Base-by-base conservation (phyloP, 2,113 vertebrate genomes). In the Cepphus grylle region DNA sequence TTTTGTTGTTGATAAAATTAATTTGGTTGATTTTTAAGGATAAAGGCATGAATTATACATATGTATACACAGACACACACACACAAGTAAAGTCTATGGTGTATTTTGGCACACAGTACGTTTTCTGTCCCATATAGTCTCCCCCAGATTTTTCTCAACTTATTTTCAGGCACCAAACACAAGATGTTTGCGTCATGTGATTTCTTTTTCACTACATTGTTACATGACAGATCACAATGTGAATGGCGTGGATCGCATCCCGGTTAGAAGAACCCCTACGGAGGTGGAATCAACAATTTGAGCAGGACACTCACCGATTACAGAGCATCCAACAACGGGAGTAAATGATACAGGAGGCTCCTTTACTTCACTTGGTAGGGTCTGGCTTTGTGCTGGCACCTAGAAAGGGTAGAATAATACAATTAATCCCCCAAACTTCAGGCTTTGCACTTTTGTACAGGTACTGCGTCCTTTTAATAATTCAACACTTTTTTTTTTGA, bases 211-310 rank as follows among this genome's bases (percentile, higher is more conserved):
- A 27, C 27, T 7, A 2, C 21, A 7, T 25, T 36, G 5, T 61
- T 61, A 9, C 5, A 17, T 5, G 30, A 29, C 21, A 45, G 30
- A 70, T 42, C 3, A 4, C 21, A 36, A 45, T 0, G 0, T 38
- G n/a, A 29, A 70, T n/a, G 27, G 4, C 0, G 0, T 4, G 14
- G 73, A 47, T 69, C 34, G 17, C 52, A 61, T 49, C 62, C 47
- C 58, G 66, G 1, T 45, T 73, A 70, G 22, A 50, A 77, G 58
- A 90, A 80, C 30, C 23, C 3, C 25, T 18, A 3, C 0, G 2
- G 42, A 74, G 18, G 4, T 53, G 56, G 70, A 91, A 67, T 27
- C 34, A 73, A 32, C 42, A 56, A 14, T 45, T 79, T 69, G 15
- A 78, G 71, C 9, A 34, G 56, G 26, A 55, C 12, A 55, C 42